Evolutionary conservation across 64 coral and sea anemone species (phyloP).

Genomic region (Catalaphyllia jardinei): DNA sequence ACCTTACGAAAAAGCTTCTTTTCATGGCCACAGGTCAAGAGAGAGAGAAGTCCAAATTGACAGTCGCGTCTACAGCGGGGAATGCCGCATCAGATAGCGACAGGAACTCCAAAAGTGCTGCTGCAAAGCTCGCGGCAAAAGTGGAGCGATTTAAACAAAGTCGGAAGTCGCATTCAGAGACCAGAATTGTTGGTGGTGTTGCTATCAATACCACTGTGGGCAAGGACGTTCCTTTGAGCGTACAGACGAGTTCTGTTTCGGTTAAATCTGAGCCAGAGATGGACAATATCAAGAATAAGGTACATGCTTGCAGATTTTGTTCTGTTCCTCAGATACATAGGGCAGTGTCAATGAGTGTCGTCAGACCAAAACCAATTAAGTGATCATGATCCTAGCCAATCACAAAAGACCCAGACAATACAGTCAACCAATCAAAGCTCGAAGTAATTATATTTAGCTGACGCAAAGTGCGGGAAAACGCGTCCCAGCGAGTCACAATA

Average conservation of each 20-base stretch:
- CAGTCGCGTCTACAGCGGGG: not conserved
- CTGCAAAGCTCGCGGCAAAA: constrained; percentile 33
- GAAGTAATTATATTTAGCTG: too few relatives aligned
- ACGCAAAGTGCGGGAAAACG: too few relatives aligned
- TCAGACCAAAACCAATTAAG: too few relatives aligned
- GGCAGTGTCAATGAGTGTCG: too few relatives aligned
- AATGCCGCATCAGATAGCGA: constrained; percentile 32
- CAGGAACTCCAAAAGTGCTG: constrained; percentile 10
- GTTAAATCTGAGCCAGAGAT: constrained; percentile 41
- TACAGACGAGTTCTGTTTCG: constrained; percentile 65
- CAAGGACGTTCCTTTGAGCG: constrained; percentile 52
- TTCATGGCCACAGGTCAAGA: not conserved
- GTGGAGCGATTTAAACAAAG: constrained; percentile 66
- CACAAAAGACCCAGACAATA: too few relatives aligned
- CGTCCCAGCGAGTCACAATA: too few relatives aligned
- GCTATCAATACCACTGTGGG: constrained; percentile 67
- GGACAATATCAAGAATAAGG: constrained; percentile 39
- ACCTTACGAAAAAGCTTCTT: not conserved
- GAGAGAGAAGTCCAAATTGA: not conserved
- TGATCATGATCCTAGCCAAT: too few relatives aligned
- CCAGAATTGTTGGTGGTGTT: constrained; percentile 92
- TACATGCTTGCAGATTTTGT: not conserved
- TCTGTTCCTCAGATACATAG: not conserved
- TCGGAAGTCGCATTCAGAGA: constrained; percentile 81
- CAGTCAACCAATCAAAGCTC: too few relatives aligned